Base-by-base conservation (phyloP, 1,140 invertebrate species). In the Antheraea mylitta region DNA sequence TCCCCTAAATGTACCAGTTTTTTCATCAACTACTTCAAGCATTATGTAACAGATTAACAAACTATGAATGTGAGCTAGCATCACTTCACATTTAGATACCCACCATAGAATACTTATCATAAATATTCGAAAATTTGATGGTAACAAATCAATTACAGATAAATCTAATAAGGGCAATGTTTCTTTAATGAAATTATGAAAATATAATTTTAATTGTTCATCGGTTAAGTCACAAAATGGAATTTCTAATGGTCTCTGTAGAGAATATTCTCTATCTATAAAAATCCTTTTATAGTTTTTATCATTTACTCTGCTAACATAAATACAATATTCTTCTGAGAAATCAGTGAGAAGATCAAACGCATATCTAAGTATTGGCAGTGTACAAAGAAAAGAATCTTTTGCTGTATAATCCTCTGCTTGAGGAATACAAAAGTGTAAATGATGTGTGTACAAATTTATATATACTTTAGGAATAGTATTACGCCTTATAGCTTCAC, bases 391-490 rank as follows among this genome's bases (percentile, higher is more conserved):
- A 73, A 95, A 94, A n/a, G 95, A 93, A 69, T 95, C 94, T 8
- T 92, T 82, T 30, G 93, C 84, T 5, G 81, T 80, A 75, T 94
- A 93, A 77, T 96, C 93, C 87, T 98, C 97, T 10, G 97, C 93
- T 92, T 97, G 96, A 16, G 95, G 94, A 22, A 92, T 93, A 71
- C 94, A 94, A 72, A 97, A 94, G 76, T 95, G 95, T 58, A 94
- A 90, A 70, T 94, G 93, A 58, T 94, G 89, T 19, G 93, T 92
- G 60, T 95, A 78, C 0, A 96, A 93, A 83, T 97, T 96, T 45
- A 97, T 93, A 75, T 96, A 95, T 74, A 93, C 93, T 3, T 93
- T 79, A 0, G 96, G 94, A 70, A 96, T 93, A 36, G 90, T 73
- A 3, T 94, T 95, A 7, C 82, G 82, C 67, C 94, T 93, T 69